Evolutionary conservation across 2,797 vertebrate species (phyloP).

Genomic region (Dendrocincla fuliginosa): DNA sequence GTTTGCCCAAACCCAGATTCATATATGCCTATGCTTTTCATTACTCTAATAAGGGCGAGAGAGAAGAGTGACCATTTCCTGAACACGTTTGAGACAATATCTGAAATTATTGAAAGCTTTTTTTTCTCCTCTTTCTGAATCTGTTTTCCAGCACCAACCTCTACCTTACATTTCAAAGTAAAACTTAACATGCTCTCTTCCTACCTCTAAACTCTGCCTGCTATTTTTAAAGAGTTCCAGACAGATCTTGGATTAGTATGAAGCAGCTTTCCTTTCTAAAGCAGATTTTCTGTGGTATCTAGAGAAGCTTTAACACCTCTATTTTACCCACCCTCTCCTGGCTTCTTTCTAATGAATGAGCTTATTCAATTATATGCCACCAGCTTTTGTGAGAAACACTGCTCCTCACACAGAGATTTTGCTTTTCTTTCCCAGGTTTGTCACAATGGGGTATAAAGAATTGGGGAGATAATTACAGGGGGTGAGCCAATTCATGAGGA

Average conservation of each 20-base stretch:
- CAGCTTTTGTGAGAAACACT: not conserved
- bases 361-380: not conserved
- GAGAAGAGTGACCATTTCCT: not conserved
- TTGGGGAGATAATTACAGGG: not conserved
- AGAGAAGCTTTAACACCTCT: not conserved
- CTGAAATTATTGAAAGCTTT: not conserved
- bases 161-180: not conserved
- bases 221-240: not conserved
- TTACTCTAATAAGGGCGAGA: not conserved
- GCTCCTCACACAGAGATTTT: not conserved
- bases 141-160: not conserved
- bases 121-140: not conserved
- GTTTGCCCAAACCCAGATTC: not conserved
- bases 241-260: not conserved
- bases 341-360: not conserved
- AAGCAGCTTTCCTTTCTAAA: not conserved
- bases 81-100: accelerated
- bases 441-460: not conserved
- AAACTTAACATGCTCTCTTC: not conserved
- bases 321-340: not conserved
- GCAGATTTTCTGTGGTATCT: not conserved
- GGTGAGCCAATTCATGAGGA: not conserved
- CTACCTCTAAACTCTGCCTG: not conserved
- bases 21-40: not conserved
- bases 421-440: not conserved